phyloP scores from a whole-genome alignment of 1,140 invertebrate species.

The Diuraphis noxia region DNA sequence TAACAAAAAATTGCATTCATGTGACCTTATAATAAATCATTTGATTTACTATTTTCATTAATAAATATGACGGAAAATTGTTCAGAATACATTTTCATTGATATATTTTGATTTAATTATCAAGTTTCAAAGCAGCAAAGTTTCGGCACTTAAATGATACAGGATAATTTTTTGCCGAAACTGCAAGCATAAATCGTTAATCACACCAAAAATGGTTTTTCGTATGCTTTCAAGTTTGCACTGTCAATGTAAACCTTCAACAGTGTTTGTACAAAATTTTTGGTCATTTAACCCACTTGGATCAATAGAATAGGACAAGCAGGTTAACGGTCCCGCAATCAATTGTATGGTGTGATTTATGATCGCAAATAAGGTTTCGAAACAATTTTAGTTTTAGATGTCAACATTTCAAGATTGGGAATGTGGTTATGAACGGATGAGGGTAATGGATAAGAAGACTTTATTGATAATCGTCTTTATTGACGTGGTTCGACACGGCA shows the following conservation, averaged over 20 bases:
- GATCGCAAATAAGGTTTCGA: background rate
- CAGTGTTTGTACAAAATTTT: background rate
- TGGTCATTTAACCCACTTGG: background rate
- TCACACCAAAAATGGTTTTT: background rate
- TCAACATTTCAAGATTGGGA: background rate
- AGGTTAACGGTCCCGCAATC: background rate
- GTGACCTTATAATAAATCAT: background rate
- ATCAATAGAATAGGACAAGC: background rate
- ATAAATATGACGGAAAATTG: background rate
- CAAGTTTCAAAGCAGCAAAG: background rate
- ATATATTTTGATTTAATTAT: background rate
- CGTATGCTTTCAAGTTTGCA: slow-evolving; percentile 1
- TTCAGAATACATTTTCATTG: background rate
- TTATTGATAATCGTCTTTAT: slow-evolving; percentile 20
- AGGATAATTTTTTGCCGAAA: background rate
- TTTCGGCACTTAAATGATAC: background rate
- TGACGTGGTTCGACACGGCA: background rate
- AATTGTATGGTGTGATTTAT: background rate
- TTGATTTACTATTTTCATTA: background rate
- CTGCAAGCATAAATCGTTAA: background rate
- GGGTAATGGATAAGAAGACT: slow-evolving; percentile 4
- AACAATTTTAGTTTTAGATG: slow-evolving; percentile 15
- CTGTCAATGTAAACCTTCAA: background rate
- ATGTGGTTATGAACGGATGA: background rate
- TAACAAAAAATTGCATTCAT: background rate